These are phyloP conservation scores for Umimayanthus kanabou DNA, from an alignment of 92 coral and sea anemone genomes.

Conservation along the genomic window DNA sequence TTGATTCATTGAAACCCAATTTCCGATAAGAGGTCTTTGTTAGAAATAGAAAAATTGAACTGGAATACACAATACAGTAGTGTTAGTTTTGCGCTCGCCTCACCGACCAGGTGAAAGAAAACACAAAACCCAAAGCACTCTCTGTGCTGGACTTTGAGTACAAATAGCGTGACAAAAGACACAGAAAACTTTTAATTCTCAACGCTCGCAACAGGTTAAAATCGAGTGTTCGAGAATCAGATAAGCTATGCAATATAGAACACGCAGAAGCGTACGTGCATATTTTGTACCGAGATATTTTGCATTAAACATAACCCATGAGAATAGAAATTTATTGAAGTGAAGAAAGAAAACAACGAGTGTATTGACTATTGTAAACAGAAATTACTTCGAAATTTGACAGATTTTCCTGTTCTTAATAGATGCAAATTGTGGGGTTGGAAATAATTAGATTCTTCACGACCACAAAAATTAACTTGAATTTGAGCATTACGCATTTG, in stretches of 20 bases:
- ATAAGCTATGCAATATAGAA: background rate
- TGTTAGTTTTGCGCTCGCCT: slow-evolving; percentile 37
- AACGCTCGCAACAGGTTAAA: background rate
- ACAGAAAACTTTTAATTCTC: background rate
- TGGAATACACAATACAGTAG: slow-evolving; percentile 47
- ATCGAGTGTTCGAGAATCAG: background rate
- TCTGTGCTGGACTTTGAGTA: slow-evolving; percentile 24
- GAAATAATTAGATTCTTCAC: slow-evolving; percentile 40
- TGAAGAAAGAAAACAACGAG: slow-evolving; percentile 57
- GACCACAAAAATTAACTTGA: slow-evolving; percentile 35
- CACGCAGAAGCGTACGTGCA: background rate
- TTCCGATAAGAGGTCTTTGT: slow-evolving; percentile 86
- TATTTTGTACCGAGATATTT: slow-evolving; percentile 16
- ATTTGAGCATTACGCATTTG: background rate
- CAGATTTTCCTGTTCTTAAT: slow-evolving; percentile 49
- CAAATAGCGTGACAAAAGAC: slow-evolving; percentile 53
- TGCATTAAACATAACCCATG: slow-evolving; percentile 65
- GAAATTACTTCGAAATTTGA: slow-evolving; percentile 54
- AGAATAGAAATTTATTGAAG: slow-evolving; percentile 61
- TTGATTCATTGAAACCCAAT: slow-evolving; percentile 72
- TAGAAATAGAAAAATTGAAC: slow-evolving; percentile 48
- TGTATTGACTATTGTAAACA: slow-evolving; percentile 57
- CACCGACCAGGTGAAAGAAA: slow-evolving; percentile 53
- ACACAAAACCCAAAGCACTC: slow-evolving; percentile 31
- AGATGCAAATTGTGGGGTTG: slow-evolving; percentile 42